These are phyloP conservation scores for Drosophila arawakana DNA, from an alignment of 1,140 invertebrate genomes.

Conservation along the genomic window DNA sequence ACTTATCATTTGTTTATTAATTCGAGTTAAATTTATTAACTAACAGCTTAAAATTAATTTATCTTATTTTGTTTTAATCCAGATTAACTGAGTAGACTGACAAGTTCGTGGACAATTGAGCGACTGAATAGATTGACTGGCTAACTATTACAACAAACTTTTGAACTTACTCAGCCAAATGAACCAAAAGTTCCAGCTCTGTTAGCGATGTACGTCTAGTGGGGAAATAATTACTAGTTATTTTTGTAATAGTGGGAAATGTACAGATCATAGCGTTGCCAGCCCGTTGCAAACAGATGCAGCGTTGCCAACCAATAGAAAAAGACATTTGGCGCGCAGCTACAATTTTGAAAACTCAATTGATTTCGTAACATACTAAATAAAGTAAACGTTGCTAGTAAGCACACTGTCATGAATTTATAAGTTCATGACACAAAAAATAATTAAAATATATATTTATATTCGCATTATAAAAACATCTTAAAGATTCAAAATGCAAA, in stretches of 20 bases:
- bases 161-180: too few relatives aligned
- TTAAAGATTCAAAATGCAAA: slow-evolving; percentile 11
- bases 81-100: too few relatives aligned
- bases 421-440: slow-evolving; percentile 20
- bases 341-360: not conserved
- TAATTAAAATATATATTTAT: slow-evolving; percentile 15
- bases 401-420: slow-evolving; percentile 20
- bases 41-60: too few relatives aligned
- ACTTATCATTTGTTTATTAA: too few relatives aligned
- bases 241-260: too few relatives aligned
- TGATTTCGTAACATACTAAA: not conserved
- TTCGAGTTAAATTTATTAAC: too few relatives aligned
- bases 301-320: slow-evolving; percentile 1
- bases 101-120: too few relatives aligned
- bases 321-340: slow-evolving; percentile 8
- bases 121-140: too few relatives aligned
- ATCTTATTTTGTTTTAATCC: too few relatives aligned
- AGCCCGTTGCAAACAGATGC: not conserved
- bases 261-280: slow-evolving; percentile 24
- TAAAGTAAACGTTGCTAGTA: not conserved
- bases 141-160: too few relatives aligned
- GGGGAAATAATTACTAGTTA: slow-evolving; percentile 11
- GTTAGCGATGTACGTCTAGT: slow-evolving; percentile 18
- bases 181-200: too few relatives aligned
- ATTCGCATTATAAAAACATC: not conserved